These are phyloP conservation scores for Solenopsis fugax DNA, from an alignment of 1,140 invertebrate species.

Conservation along the genomic window DNA sequence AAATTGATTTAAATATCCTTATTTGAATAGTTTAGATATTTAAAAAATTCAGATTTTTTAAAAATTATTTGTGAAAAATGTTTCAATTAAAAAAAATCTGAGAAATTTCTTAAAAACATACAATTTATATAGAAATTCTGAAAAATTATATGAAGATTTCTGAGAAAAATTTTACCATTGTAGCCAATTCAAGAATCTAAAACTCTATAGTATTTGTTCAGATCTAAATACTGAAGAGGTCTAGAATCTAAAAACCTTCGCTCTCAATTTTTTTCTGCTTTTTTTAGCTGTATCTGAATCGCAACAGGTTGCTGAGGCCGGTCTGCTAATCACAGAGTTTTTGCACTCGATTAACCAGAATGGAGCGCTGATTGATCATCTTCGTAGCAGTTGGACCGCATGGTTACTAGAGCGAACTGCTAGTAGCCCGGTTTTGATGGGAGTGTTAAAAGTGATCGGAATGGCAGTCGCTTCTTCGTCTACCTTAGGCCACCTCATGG, in stretches of 20 bases:
- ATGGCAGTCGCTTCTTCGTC: constrained; percentile 84
- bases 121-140: too few relatives aligned
- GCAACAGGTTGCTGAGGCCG: constrained; percentile 87
- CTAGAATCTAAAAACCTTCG: not conserved
- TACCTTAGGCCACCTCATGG: constrained; percentile 85
- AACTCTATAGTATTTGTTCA: not conserved
- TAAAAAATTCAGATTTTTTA: too few relatives aligned
- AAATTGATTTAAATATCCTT: too few relatives aligned
- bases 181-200: not conserved
- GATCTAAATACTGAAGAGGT: not conserved
- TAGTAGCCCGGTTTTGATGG: constrained; percentile 85
- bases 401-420: constrained; percentile 85
- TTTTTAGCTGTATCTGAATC: constrained; percentile 85
- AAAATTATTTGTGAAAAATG: too few relatives aligned
- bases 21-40: too few relatives aligned
- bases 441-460: constrained; percentile 85
- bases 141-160: too few relatives aligned
- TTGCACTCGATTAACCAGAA: constrained; percentile 86
- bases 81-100: too few relatives aligned
- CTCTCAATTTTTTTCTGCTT: constrained; percentile 64
- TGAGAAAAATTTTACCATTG: too few relatives aligned
- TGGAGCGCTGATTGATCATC: constrained; percentile 80
- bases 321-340: constrained; percentile 86
- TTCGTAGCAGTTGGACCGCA: constrained; percentile 81
- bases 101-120: too few relatives aligned